Base-by-base conservation (phyloP, 1,140 invertebrate species). In the Rhagoletis pomonella region DNA sequence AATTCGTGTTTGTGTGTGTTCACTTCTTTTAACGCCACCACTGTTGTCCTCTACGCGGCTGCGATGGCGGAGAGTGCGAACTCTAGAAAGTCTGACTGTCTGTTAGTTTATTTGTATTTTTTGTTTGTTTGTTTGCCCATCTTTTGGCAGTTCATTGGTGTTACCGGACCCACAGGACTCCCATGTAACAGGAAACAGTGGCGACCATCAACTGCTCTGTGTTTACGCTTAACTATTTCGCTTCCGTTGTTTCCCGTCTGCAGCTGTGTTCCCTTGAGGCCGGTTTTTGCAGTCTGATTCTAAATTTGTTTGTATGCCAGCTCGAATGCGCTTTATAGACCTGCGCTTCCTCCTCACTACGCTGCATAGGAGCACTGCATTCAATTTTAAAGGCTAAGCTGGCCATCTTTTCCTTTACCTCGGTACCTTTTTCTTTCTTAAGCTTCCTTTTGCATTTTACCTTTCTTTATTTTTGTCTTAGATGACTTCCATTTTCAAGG, bases 41-140 rank as follows among this genome's bases (percentile, higher is more conserved):
- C 62, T 60, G 39, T 62, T 85, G 50, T 19, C 55, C 55, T 12
- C 47, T 12, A 42, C 69, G 60, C 60, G 60, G 9, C 60, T 62
- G n/a, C 60, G 60, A 14, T 62, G 69, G 12, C 29, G 69, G 69
- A 17, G 39, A 73, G 69, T 29, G 69, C n/a, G 42, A 17, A 73
- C 69, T 73, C 12, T 47, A 14, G 42, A 42, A 81, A 55, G 73
- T 81, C 73, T 81, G 47, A 55, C 73, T 81, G 73, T 55, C 42
- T 73, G 69, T 29, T 81, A 81, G 47, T 81, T 81, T 81, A 50
- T 81, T 81, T 55, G 73, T 81, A 47, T 17, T 17, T 10, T 29
- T 47, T 69, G 1, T 69, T 69, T 47, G 17, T 19, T 81, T 19
- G 9, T 81, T 55, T 81, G 44, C 55, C n/a, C n/a, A 42, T 73